Base-by-base conservation (phyloP, 2,888 invertebrate genomes). In the Himalopsyche kuldschensis region DNA sequence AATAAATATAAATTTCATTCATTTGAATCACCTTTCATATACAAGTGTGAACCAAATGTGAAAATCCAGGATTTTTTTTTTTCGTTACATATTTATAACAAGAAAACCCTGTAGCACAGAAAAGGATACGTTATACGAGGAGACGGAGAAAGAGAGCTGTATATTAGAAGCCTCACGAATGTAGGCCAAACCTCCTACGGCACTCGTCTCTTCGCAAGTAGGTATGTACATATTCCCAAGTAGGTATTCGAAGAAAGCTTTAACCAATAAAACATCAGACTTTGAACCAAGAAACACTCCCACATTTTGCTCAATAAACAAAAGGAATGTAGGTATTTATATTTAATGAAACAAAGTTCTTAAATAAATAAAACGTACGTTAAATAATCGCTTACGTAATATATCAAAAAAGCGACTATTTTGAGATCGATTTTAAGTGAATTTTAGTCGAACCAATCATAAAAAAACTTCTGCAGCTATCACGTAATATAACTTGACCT, bases 241-340 rank as follows among this genome's bases (percentile, higher is more conserved):
- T 84, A 80, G 75, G 82, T 84, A 80, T 69, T 77, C 78, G 80
- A 80, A 84, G 80, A 79, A 85, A 85, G 75, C 79, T 63, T 82
- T 85, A 85, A 85, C 85, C 85, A 85, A 85, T 85, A 85, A 85
- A 85, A 85, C 80, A 85, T 75, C 81, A 84, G 85, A 82, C 81
- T 80, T 85, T 76, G 63, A 55, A n/a, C 75, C 48, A 24, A 75
- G 69, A 82, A 82, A 82, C 83, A 85, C 85, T 78, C 85, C 85
- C 85, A 80, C 85, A 75, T 81, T 79, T 77, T 85, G 80, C 81
- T 85, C 79, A 85, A 84, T 80, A 85, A 85, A 82, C 80, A 80
- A 55, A 55, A 20, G 24, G 20, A n/a, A 20, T 55, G 20, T 55
- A 55, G 55, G 55, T 55, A 55, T 55, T 55, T 55, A 55, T 55